Percentiles rank a stretch among this genome's conserved stretches.
These are phyloP conservation scores for Agonopterix heracliana DNA, from an alignment of 2,888 invertebrate species.

Conservation along the genomic window DNA sequence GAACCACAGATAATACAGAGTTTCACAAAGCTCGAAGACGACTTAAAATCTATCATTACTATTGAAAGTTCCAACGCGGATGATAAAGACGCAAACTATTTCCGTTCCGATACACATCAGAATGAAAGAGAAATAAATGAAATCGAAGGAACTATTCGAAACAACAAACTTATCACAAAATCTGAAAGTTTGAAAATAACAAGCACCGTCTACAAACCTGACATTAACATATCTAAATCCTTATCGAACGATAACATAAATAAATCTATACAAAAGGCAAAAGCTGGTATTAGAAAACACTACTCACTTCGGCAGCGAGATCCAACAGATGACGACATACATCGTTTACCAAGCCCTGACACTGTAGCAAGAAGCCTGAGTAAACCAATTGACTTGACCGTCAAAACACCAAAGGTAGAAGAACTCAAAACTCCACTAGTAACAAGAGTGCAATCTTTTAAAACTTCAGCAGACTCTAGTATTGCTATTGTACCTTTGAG, in stretches of 20 bases:
- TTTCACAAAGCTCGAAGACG: conserved; percentile 63
- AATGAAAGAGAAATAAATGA: conserved; percentile 72
- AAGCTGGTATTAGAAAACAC: conserved; percentile 58
- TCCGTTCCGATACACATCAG: conserved; percentile 57
- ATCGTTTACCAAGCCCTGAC: conserved; percentile 58
- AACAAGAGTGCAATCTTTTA: conserved; percentile 65
- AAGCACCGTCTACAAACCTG: conserved; percentile 41
- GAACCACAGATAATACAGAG: conserved; percentile 53
- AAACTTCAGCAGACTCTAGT: conserved; percentile 65
- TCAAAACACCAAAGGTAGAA: conserved; percentile 29
- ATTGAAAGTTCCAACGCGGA: conserved; percentile 62
- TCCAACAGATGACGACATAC: conserved; percentile 51
- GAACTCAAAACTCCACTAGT: conserved; percentile 51
- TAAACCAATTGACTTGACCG: conserved; percentile 26
- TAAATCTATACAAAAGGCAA: conserved; percentile 37
- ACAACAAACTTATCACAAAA: conserved; percentile 65
- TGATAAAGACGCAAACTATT: conserved; percentile 50
- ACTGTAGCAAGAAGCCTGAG: conserved; percentile 39
- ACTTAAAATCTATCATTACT: conserved; percentile 65
- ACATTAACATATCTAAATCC: conserved; percentile 50
- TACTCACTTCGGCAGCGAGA: conserved; percentile 69
- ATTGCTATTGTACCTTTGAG: conserved; percentile 67
- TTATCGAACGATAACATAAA: conserved; percentile 60
- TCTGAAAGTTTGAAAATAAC: conserved; percentile 58
- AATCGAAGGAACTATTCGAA: conserved; percentile 69